phyloP scores from a whole-genome alignment of 2,113 vertebrate genomes.

The Daubentonia madagascariensis region DNA sequence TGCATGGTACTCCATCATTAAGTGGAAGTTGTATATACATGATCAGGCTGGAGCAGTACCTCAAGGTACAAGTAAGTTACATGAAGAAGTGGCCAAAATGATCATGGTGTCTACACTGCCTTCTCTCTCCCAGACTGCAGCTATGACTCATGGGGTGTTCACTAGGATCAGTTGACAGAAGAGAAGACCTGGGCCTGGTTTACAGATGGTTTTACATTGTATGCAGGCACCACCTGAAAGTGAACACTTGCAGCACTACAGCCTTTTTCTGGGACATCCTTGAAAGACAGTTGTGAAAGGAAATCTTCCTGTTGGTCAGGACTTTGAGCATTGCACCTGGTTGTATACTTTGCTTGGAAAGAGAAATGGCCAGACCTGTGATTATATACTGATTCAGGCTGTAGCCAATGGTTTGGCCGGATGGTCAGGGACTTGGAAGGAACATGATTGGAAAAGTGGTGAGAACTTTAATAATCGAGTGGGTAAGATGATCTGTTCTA shows the following conservation, averaged over 20 bases:
- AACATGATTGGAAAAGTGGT: neutral
- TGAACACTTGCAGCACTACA: neutral
- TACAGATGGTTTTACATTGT: neutral
- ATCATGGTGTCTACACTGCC: neutral
- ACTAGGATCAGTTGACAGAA: neutral
- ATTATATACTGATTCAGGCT: neutral
- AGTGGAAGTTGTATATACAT: neutral
- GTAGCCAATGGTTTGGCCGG: neutral
- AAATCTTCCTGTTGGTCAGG: neutral
- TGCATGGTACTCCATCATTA: neutral
- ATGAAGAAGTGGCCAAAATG: neutral
- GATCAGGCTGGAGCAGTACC: neutral
- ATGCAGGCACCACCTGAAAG: neutral
- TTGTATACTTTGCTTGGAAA: neutral
- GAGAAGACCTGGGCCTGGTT: neutral
- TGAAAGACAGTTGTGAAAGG: neutral
- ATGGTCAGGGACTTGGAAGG: neutral
- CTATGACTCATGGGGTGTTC: neutral
- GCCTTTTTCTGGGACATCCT: neutral
- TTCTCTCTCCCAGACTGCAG: neutral
- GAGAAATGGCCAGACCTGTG: neutral
- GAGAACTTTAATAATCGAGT: neutral
- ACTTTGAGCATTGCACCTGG: neutral
- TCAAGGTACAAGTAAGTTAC: neutral
- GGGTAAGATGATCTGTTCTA: neutral